Evolutionary conservation across 2,888 invertebrate genomes (phyloP).

Genomic region (Argyresthia albistria): DNA sequence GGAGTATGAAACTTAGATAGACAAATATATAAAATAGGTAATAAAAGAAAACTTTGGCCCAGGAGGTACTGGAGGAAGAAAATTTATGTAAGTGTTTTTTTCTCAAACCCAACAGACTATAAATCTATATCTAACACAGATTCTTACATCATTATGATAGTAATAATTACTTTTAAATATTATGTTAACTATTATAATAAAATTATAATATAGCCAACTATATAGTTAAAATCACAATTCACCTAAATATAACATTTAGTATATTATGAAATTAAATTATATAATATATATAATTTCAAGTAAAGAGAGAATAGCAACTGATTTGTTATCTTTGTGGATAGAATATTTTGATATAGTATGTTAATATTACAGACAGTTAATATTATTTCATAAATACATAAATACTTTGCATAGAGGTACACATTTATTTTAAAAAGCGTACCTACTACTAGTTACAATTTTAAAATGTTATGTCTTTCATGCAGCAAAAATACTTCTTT

Average conservation of each 20-base stretch:
- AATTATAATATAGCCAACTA: conserved; percentile 54
- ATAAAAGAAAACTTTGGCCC: conserved; percentile 9
- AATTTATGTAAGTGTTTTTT: neutral
- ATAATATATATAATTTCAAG: too few species aligned
- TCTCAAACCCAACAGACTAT: neutral
- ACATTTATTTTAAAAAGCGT: too few species aligned
- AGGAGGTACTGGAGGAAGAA: conserved; percentile 9
- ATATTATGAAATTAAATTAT: too few species aligned
- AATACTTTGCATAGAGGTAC: too few species aligned
- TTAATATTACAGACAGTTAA: too few species aligned
- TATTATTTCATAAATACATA: too few species aligned
- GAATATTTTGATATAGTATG: too few species aligned
- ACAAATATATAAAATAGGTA: neutral
- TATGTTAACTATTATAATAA: conserved; percentile 48
- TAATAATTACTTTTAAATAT: conserved; percentile 8
- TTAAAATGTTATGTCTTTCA: conserved; percentile 12
- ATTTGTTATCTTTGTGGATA: too few species aligned
- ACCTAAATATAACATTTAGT: conserved; percentile 58
- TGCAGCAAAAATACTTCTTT: conserved; percentile 27
- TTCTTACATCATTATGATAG: conserved; percentile 48
- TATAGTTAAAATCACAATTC: conserved; percentile 68
- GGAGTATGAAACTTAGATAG: neutral
- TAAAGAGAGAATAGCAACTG: too few species aligned
- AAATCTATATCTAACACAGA: conserved; percentile 52
- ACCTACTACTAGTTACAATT: neutral